phyloP scores from a whole-genome alignment of 2,113 vertebrate species.

The Isurus oxyrinchus region DNA sequence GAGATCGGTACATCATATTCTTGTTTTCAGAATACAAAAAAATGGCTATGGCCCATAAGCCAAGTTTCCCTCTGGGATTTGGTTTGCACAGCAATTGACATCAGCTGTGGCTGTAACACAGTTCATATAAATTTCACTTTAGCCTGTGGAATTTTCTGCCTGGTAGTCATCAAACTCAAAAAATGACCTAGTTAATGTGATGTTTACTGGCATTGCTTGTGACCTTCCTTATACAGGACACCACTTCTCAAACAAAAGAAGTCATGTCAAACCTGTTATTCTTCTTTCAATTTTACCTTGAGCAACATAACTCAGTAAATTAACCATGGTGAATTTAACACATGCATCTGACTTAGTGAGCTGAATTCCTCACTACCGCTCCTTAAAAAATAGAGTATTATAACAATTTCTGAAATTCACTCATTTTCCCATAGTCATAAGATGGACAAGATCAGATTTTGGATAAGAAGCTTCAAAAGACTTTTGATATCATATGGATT shows the following conservation, averaged over 20 bases:
- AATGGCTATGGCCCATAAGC: too few relatives aligned
- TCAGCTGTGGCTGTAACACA: too few relatives aligned
- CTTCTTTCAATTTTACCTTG: background rate
- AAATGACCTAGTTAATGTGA: background rate
- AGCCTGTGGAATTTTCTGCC: background rate
- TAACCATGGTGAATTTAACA: background rate
- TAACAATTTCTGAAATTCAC: background rate
- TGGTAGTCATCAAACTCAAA: background rate
- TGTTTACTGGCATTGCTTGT: background rate
- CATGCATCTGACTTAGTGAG: background rate
- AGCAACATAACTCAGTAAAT: background rate
- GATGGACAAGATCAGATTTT: background rate
- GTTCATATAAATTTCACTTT: background rate
- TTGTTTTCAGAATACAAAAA: too few relatives aligned
- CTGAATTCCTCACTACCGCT: background rate
- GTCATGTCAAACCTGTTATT: background rate
- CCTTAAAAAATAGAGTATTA: background rate
- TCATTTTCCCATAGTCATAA: background rate
- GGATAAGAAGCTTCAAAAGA: background rate
- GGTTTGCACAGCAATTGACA: too few relatives aligned
- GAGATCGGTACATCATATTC: too few relatives aligned
- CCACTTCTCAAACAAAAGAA: background rate
- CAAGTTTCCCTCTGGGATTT: too few relatives aligned
- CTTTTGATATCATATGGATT: background rate
- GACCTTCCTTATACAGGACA: background rate